These are phyloP conservation scores for Dromococcyx pavoninus DNA, from an alignment of 2,797 vertebrate genomes.

Conservation along the genomic window DNA sequence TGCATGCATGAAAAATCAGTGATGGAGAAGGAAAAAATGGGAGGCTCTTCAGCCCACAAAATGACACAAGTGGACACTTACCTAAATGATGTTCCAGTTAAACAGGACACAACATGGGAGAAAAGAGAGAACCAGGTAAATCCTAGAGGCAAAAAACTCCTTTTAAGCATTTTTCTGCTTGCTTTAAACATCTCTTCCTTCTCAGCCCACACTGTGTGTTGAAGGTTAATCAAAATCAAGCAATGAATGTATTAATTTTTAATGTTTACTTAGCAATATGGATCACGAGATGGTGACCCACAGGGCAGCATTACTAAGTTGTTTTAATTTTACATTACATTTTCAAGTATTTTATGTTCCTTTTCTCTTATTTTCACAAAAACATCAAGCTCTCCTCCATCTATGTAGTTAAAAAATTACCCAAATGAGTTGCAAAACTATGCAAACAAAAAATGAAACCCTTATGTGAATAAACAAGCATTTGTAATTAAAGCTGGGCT, in stretches of 20 bases:
- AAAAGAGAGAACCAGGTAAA: neutral
- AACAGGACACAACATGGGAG: neutral
- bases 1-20: neutral
- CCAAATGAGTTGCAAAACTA: neutral
- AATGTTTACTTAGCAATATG: neutral
- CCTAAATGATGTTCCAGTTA: neutral
- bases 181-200: neutral
- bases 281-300: neutral
- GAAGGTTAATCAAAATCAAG: slow-evolving; percentile 19
- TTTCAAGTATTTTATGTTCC: neutral
- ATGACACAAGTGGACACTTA: neutral
- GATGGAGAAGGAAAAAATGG: neutral
- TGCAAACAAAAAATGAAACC: slow-evolving; percentile 1
- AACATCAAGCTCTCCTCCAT: neutral
- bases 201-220: neutral
- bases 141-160: neutral
- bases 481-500: slow-evolving; percentile 50
- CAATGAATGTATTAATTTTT: neutral
- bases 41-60: neutral
- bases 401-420: neutral
- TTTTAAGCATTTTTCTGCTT: neutral
- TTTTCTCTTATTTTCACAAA: slow-evolving; percentile 35
- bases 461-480: slow-evolving; percentile 56
- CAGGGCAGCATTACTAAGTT: neutral
- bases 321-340: neutral